These are phyloP conservation scores for Lacanobia oleracea DNA, from an alignment of 2,888 invertebrate genomes.

Conservation along the genomic window DNA sequence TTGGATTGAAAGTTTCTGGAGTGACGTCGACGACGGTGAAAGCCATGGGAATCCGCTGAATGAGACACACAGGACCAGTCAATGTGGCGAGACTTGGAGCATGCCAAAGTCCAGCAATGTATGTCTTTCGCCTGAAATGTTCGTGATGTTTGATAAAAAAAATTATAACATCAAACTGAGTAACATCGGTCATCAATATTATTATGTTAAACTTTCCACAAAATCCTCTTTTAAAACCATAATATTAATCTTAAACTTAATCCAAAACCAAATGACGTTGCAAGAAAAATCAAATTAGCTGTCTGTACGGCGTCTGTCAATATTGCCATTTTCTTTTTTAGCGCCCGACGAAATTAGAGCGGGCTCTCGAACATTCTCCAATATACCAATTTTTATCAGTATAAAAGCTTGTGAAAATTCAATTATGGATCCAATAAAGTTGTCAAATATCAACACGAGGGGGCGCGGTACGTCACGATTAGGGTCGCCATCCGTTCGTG, in stretches of 20 bases:
- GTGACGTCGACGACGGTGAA: no score
- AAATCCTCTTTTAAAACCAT: background rate
- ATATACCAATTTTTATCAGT: constrained; percentile 78
- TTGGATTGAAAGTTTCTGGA: no score
- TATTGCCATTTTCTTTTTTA: constrained; percentile 67
- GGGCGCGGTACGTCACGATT: constrained; percentile 65
- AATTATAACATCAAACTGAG: no score
- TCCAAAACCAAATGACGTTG: constrained; percentile 30
- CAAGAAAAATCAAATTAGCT: constrained; percentile 57
- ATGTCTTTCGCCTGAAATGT: no score
- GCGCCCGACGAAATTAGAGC: constrained; percentile 64
- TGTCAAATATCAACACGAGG: constrained; percentile 83
- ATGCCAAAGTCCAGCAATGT: no score
- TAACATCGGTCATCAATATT: no score
- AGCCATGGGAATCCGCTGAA: no score
- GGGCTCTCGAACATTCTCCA: constrained; percentile 65
- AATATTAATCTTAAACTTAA: constrained; percentile 28
- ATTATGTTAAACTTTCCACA: no score
- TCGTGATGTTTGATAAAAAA: no score
- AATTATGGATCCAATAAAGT: constrained; percentile 85
- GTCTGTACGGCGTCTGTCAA: constrained; percentile 53
- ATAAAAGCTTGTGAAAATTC: constrained; percentile 82
- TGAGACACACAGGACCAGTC: no score
- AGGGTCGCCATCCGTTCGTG: constrained; percentile 57
- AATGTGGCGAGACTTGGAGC: no score